A percentile compares a stretch with the other conserved stretches of the same genome.
Conservation (phyloP, 1,140 invertebrate genomes). For the Phenacoccus solenopsis region DNA sequence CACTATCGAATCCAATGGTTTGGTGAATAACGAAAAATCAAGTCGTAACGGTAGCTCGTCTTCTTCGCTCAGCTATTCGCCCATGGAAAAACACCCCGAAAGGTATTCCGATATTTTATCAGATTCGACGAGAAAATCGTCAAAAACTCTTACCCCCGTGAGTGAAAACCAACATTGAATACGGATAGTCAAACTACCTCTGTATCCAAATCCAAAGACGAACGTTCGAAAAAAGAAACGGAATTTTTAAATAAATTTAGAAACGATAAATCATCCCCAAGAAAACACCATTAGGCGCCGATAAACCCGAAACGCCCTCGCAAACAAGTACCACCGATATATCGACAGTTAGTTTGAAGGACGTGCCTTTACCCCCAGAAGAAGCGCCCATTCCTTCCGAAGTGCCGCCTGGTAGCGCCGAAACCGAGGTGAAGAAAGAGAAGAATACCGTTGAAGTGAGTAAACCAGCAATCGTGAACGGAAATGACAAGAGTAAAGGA, state of each 20-base stretch:
- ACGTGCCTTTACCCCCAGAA: background rate
- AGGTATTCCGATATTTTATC: constrained; percentile 26
- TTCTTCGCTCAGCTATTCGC: constrained; percentile 28
- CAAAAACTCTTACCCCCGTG: too few relatives aligned
- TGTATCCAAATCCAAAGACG: background rate
- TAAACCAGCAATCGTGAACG: background rate
- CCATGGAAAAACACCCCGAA: constrained; percentile 26
- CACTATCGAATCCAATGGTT: background rate
- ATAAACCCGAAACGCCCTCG: background rate
- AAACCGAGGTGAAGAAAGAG: background rate
- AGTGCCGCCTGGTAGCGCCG: too few relatives aligned
- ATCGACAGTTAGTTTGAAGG: background rate
- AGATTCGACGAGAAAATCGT: background rate
- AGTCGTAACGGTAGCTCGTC: background rate
- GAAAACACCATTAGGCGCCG: background rate
- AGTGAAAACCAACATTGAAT: too few relatives aligned
- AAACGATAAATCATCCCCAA: background rate
- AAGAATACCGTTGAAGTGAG: background rate
- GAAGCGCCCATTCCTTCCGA: background rate
- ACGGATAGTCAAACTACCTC: background rate
- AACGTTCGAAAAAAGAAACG: background rate
- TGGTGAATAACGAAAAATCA: background rate
- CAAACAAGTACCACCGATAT: background rate
- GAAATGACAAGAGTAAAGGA: background rate
- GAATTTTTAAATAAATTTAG: background rate